Evolutionary conservation across 1,140 invertebrate genomes (phyloP).

Genomic region (Drosophila pseudoananassae): DNA sequence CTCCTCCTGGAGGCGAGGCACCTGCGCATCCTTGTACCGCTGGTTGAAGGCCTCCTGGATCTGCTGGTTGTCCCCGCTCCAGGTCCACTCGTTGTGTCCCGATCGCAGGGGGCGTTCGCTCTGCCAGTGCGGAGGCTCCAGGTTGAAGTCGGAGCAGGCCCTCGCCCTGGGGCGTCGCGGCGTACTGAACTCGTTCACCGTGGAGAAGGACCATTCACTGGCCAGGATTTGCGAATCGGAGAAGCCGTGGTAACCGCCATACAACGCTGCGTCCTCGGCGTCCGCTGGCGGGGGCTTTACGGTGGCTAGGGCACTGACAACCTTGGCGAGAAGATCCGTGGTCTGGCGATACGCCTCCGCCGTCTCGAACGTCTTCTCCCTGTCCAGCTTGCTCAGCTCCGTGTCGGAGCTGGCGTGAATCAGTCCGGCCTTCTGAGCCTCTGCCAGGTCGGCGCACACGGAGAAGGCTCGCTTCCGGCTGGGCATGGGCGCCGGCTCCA

Average conservation of each 20-base stretch:
- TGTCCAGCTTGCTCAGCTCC: constrained; percentile 90
- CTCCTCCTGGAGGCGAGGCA: constrained; percentile 51
- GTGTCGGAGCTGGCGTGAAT: constrained; percentile 88
- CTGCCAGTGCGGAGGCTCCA: constrained; percentile 55
- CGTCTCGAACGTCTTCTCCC: constrained; percentile 88
- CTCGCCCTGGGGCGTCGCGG: constrained; percentile 85
- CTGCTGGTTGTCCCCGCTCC: constrained; percentile 82
- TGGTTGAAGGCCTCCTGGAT: constrained; percentile 81
- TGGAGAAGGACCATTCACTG: constrained; percentile 86
- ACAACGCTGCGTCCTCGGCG: constrained; percentile 67
- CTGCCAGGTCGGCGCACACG: constrained; percentile 84
- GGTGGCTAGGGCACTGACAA: constrained; percentile 90
- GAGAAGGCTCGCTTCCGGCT: constrained; percentile 87
- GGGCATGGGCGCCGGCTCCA: constrained; percentile 83
- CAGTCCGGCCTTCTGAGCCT: constrained; percentile 27
- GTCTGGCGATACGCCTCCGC: constrained; percentile 88
- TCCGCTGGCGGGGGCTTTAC: constrained; percentile 85
- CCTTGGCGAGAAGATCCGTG: constrained; percentile 89
- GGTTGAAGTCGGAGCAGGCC: constrained; percentile 84
- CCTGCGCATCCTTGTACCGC: constrained; percentile 47
- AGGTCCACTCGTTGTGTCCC: constrained; percentile 80
- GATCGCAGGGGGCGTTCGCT: constrained; percentile 41
- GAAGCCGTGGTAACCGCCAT: constrained; percentile 87
- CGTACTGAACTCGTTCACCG: constrained; percentile 78
- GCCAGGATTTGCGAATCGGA: constrained; percentile 88